Conservation (phyloP, 2,113 vertebrate species). For the Opisthocomus hoazin region DNA sequence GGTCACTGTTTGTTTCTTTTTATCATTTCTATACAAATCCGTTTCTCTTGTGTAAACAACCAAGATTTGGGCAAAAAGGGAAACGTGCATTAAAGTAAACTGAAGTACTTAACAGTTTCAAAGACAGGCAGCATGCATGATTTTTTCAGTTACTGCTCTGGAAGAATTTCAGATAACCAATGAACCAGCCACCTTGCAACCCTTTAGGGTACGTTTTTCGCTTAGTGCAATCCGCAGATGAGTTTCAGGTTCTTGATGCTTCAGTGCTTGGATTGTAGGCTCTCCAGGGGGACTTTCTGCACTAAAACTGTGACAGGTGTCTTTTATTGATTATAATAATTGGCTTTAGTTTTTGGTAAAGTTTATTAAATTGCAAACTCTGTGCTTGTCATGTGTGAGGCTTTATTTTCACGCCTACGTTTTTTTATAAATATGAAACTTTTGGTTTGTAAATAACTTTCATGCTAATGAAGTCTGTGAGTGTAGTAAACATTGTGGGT, state of each 20-base stretch:
- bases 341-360: background rate
- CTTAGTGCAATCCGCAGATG: background rate
- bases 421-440: background rate
- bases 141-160: background rate
- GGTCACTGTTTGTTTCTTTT: background rate
- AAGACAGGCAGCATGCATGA: background rate
- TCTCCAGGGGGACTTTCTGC: background rate
- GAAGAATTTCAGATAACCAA: no score
- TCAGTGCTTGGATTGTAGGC: background rate
- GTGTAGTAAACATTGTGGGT: background rate
- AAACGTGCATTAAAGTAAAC: rapidly evolving
- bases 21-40: background rate
- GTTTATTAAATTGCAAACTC: background rate
- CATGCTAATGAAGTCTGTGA: background rate
- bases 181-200: background rate
- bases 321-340: background rate
- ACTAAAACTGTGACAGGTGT: background rate
- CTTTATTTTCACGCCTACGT: background rate
- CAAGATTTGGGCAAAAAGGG: background rate
- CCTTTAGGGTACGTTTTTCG: background rate
- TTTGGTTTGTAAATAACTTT: rapidly evolving
- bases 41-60: background rate
- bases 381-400: background rate
- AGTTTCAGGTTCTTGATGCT: background rate
- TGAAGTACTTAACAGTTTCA: background rate